Conservation (phyloP, 1,140 invertebrate species). For the Drosophila lacertosa region DNA sequence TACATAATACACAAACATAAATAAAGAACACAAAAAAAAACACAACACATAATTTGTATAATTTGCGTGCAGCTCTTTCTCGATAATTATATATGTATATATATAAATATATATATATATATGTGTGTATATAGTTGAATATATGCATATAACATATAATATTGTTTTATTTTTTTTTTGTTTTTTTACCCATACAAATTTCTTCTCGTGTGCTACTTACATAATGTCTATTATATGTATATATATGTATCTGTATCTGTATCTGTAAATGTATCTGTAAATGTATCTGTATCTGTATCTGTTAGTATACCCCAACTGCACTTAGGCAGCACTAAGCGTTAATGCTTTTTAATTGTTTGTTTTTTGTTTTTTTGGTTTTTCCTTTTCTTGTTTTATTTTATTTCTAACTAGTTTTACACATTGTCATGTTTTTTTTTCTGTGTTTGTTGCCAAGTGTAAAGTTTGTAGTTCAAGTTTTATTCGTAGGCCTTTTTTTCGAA, state of each 20-base stretch:
- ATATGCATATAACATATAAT: neutral
- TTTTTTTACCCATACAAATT: neutral
- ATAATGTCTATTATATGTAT: slow-evolving; percentile 26
- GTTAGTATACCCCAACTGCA: slow-evolving; percentile 59
- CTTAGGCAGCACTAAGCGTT: slow-evolving; percentile 76
- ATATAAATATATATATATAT: slow-evolving; percentile 1
- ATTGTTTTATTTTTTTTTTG: slow-evolving; percentile 3
- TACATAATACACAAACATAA: slow-evolving; percentile 19
- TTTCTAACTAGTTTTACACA: slow-evolving; percentile 76
- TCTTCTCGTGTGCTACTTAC: slow-evolving; percentile 6
- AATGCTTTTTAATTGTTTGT: slow-evolving; percentile 74
- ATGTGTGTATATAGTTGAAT: neutral
- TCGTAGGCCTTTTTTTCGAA: slow-evolving; percentile 72
- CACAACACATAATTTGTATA: slow-evolving; percentile 22
- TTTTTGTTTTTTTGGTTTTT: slow-evolving; percentile 29
- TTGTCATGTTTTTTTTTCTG: slow-evolving; percentile 47
- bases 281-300: slow-evolving; percentile 20
- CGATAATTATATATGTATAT: slow-evolving; percentile 25
- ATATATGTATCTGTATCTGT: slow-evolving; percentile 13
- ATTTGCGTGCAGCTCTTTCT: slow-evolving; percentile 27
- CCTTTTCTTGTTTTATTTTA: slow-evolving; percentile 41
- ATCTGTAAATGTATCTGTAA: slow-evolving; percentile 19
- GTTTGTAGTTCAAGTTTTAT: slow-evolving; percentile 78
- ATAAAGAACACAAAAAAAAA: slow-evolving; percentile 6
- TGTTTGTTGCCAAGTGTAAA: slow-evolving; percentile 69